These are phyloP conservation scores for Aphelenchoides avenae DNA, from an alignment of 1,140 invertebrate species.

Conservation along the genomic window DNA sequence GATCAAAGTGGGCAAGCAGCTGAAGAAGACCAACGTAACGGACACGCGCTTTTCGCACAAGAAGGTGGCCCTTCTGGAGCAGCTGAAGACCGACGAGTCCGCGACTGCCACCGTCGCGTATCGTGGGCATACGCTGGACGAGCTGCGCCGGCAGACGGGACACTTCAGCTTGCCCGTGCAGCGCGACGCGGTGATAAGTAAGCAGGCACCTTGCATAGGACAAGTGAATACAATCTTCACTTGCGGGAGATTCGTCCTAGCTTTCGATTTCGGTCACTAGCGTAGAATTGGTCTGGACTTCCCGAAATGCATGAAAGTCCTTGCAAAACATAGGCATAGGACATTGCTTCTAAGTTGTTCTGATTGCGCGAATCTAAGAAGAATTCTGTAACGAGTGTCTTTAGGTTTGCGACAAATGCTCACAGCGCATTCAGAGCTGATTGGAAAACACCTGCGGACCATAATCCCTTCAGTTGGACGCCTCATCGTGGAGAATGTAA, in stretches of 20 bases:
- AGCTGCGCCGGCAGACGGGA: conserved; percentile 20
- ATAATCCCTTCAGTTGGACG: conserved; percentile 31
- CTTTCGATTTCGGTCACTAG: too few species aligned
- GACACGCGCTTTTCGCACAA: conserved; percentile 17
- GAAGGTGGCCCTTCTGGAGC: conserved; percentile 23
- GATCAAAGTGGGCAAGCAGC: conserved; percentile 27
- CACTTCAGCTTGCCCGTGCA: conserved; percentile 16
- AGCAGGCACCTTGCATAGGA: conserved; percentile 10
- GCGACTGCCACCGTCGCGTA: conserved; percentile 19
- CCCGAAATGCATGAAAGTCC: too few species aligned
- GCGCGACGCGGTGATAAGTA: conserved; percentile 33
- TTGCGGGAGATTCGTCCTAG: too few species aligned
- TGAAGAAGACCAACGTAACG: conserved; percentile 36
- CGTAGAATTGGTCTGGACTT: too few species aligned
- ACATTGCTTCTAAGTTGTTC: too few species aligned
- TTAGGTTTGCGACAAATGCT: conserved; percentile 36
- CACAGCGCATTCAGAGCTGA: conserved; percentile 20
- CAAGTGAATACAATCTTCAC: conserved; percentile 1
- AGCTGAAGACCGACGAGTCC: conserved; percentile 8
- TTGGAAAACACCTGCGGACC: conserved; percentile 15
- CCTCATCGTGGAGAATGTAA: conserved; percentile 29
- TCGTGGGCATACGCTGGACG: conserved; percentile 26
- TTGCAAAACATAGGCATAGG: too few species aligned
- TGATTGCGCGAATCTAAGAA: too few species aligned
- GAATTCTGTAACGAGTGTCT: too few species aligned